Conservation (phyloP, 2,888 invertebrate genomes). For the Microctonus aethiopoides region DNA sequence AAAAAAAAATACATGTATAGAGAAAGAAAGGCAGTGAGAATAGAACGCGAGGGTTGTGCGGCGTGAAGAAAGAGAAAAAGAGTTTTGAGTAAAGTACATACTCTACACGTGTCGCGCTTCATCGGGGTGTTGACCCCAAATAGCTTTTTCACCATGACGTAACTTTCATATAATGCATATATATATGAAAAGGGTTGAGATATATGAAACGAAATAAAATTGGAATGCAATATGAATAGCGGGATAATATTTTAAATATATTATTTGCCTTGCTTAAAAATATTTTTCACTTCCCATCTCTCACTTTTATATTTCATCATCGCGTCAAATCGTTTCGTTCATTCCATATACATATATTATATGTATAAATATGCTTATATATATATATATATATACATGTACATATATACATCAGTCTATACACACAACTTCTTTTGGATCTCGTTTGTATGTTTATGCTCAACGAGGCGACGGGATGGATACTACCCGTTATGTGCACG, state of each 20-base stretch:
- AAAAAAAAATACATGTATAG: background rate
- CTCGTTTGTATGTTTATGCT: conserved; percentile 13
- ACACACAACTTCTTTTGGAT: conserved; percentile 2
- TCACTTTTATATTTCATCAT: background rate
- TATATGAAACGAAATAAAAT: conserved; percentile 44
- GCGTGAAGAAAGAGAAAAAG: conserved; percentile 42
- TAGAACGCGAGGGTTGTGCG: conserved; percentile 40
- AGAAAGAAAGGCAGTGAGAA: background rate
- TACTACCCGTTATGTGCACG: conserved; percentile 45
- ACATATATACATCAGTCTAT: background rate
- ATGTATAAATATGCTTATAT: background rate
- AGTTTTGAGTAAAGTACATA: conserved; percentile 37
- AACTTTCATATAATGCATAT: conserved; percentile 47
- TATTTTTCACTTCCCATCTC: conserved; percentile 34
- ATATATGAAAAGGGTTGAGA: conserved; percentile 60
- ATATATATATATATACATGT: background rate
- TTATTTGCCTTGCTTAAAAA: conserved; percentile 31
- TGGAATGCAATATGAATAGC: too few species aligned
- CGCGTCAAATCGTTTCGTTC: too few species aligned
- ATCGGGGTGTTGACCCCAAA: conserved; percentile 72
- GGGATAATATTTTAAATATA: conserved; percentile 10
- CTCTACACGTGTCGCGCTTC: conserved; percentile 70
- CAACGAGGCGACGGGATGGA: conserved; percentile 25
- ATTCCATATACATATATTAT: background rate
- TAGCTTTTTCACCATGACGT: conserved; percentile 64